Base-by-base conservation (phyloP, 2,888 invertebrate species). In the Bombyx huttoni region DNA sequence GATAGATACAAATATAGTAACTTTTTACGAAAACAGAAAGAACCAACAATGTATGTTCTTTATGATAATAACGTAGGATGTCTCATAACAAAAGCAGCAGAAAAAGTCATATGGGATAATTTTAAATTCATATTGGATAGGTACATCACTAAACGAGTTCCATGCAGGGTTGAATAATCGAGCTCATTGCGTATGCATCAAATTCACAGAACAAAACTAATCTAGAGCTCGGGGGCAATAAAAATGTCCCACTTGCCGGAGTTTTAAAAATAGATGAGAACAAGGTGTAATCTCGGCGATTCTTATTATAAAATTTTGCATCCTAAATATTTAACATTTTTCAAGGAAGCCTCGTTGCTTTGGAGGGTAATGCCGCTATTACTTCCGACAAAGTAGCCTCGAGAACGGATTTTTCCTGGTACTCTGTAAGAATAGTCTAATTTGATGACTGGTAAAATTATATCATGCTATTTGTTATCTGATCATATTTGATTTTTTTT, bases 171-270 rank as follows among this genome's bases (percentile, higher is more conserved):
- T 80, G 83, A 85, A 81, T 84, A 82, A 87, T 84, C 77, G 81
- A 77, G 75, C 80, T 87, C 86, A 86, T 88, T 86, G 72, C 79
- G 78, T 82, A 88, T 88, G 87, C 87, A 87, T 87, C 87, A 87
- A 85, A 86, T 81, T 82, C 79, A 75, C 78, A 80, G 80, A 85
- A 88, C 86, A 86, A 87, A 86, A 85, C 86, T 87, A 86, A 88
- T 88, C 85, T 82, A 77, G 72, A 76, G 78, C 81, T 70, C 69
- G 67, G 75, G 68, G 79, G 85, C 81, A 84, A 86, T 87, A 88
- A 88, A 88, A 87, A 81, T 79, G 81, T 84, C 84, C 81, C 81
- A 79, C 77, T 81, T 78, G 80, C 75, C 67, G 64, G 70, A 70
- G 70, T 65, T 75, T 84, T 81, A 81, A 85, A 85, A 81, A 86